These are phyloP conservation scores for Machimus rusticus DNA, from an alignment of 2,888 invertebrate species.

Conservation along the genomic window DNA sequence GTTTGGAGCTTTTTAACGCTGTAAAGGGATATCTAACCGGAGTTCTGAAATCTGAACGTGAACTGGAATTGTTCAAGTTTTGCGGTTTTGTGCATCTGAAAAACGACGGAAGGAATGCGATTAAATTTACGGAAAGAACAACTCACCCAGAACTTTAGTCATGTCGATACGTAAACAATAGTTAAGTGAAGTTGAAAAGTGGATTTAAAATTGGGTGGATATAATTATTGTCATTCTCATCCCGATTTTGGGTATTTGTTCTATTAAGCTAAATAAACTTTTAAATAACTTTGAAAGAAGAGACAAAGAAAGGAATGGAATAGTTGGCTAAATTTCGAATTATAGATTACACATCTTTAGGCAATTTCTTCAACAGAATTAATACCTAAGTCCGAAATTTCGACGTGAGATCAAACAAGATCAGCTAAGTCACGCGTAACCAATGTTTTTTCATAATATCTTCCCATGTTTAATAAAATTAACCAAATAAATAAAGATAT, in stretches of 20 bases:
- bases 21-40: background rate
- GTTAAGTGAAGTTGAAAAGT: background rate
- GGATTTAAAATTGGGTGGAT: background rate
- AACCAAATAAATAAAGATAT: no score
- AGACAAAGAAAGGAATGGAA: no score
- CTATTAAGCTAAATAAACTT: no score
- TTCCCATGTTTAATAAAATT: no score
- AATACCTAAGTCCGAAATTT: no score
- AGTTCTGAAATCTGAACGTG: background rate
- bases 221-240: background rate
- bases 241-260: background rate
- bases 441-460: no score
- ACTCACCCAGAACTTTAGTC: background rate
- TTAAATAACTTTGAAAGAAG: no score
- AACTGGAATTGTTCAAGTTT: constrained; percentile 5
- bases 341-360: no score
- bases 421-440: no score
- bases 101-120: background rate
- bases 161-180: constrained; percentile 20
- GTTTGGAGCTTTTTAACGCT: background rate
- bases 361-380: no score
- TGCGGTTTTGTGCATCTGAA: background rate
- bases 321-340: no score
- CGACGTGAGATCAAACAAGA: no score
- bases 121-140: constrained; percentile 11